A percentile compares a stretch with the other conserved stretches of the same genome.
Conservation (phyloP, 2,113 vertebrate genomes). For the Mesocricetus auratus region DNA sequence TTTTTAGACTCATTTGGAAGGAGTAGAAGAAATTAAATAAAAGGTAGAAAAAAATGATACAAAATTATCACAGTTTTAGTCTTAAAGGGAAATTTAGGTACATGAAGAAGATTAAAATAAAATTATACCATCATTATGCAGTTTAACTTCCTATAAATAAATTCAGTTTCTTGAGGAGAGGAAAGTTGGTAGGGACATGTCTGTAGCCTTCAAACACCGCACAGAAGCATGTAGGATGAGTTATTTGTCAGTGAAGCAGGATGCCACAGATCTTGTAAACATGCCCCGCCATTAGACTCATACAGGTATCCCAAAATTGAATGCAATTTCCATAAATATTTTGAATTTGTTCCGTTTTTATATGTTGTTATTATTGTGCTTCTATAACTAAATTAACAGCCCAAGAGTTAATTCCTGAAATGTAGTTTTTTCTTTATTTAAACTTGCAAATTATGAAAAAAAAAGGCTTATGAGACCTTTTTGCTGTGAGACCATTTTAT, state of each 20-base stretch:
- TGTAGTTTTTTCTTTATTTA: not conserved
- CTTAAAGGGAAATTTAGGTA: constrained; percentile 31
- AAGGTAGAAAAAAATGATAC: not conserved
- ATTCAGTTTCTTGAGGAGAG: constrained; percentile 1
- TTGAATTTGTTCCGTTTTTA: not conserved
- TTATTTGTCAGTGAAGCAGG: constrained; percentile 48
- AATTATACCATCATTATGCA: constrained; percentile 33
- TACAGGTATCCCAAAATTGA: not conserved
- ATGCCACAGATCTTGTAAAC: not conserved
- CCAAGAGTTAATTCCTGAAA: not conserved
- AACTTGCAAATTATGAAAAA: not conserved
- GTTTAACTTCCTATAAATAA: constrained; percentile 67
- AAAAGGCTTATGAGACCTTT: not conserved
- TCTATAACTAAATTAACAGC: not conserved
- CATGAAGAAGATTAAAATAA: constrained; percentile 39
- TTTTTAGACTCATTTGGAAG: not conserved
- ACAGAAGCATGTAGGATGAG: not conserved
- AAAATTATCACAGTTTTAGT: not conserved
- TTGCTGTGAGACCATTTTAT: not conserved
- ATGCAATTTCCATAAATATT: constrained; percentile 18
- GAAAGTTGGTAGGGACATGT: not conserved
- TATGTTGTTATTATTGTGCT: not conserved
- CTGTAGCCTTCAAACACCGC: not conserved
- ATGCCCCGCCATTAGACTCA: not conserved
- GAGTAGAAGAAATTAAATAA: constrained; percentile 43